Percentiles rank a stretch among this genome's conserved stretches.
Conservation (phyloP, 2,888 invertebrate species). For the Harpagoxenus sublaevis region DNA sequence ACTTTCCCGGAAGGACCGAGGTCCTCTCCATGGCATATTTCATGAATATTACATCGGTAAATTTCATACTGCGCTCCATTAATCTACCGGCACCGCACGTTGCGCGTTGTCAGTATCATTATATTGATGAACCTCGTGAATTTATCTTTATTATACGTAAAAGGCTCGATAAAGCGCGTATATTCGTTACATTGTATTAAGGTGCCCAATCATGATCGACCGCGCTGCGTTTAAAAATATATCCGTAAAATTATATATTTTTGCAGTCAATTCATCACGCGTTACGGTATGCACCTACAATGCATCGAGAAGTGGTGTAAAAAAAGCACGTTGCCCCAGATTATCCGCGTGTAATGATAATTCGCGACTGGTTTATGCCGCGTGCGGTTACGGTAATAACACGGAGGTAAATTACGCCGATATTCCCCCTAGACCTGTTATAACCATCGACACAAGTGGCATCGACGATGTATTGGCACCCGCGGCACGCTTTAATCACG, state of each 20-base stretch:
- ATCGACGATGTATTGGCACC: not conserved
- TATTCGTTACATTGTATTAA: conserved; percentile 5
- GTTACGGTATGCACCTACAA: not conserved
- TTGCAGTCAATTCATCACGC: not conserved
- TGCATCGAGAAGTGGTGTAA: not conserved
- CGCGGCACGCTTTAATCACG: conserved; percentile 14
- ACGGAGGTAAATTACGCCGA: not conserved
- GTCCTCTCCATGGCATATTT: not conserved
- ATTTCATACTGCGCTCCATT: not conserved
- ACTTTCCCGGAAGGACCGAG: not conserved
- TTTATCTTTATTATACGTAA: not conserved
- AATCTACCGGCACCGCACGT: not conserved
- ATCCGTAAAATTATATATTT: not conserved
- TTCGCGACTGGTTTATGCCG: conserved; percentile 14
- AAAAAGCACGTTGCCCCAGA: conserved; percentile 20
- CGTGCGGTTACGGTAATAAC: not conserved
- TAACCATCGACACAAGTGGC: conserved; percentile 10
- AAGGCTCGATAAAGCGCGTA: not conserved
- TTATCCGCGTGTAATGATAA: conserved; percentile 17
- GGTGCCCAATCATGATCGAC: not conserved
- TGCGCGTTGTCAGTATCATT: conserved; percentile 8
- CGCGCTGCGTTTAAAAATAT: not conserved
- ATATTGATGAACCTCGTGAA: not conserved
- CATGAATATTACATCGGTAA: conserved; percentile 7
- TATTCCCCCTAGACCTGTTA: conserved; percentile 14